Base-by-base conservation (phyloP, 2,797 vertebrate species). In the Diplodus puntazzo region DNA sequence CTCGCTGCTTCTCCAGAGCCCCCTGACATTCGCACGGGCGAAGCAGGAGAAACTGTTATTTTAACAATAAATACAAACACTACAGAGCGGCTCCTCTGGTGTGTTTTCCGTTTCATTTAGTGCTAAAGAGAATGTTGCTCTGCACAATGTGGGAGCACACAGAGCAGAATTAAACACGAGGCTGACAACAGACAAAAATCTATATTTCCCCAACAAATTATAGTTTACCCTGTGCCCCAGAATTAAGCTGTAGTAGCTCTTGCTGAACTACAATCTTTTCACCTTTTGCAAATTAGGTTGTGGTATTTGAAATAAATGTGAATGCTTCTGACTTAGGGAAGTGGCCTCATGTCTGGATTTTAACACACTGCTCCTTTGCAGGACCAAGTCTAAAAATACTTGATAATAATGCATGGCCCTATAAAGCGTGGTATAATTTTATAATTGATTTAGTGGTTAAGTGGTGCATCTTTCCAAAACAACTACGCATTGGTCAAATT, bases 1-100 rank as follows among this genome's bases (percentile, higher is more conserved):
- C 87, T 87, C 60, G 48, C 27, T 69, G 61, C 55, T 83, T 90
- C 83, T 86, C 39, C 70, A 85, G 86, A 86, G 79, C 71, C 77
- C 64, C 55, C 46, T 72, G 77, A 80, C 65, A 75, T 85, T 82
- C 9, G 3, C 34, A 46, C 77, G 62, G 75, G 75, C 69, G 27
- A 78, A 55, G 67, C 55, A 72, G 27, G 60, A 77, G 62, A 57
- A 53, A 42, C 2, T 70, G 64, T 65, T 61, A 11, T 69, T 69
- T 73, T 48, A 87, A 74, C 58, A 80, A 64, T 71, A 52, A 65
- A 80, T 9, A 80, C 57, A 80, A 67, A 76, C 18, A 55, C 58
- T 14, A 64, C 23, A 52, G 43, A 12, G 57, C 23, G 62, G 76
- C 43, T 73, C 21, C 43, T 77, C 27, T 72, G 50, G 39, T 53